A percentile compares a stretch with the other conserved stretches of the same genome.
These are phyloP conservation scores for Gonatopus flavifemur DNA, from an alignment of 1,140 invertebrate genomes.

Conservation along the genomic window DNA sequence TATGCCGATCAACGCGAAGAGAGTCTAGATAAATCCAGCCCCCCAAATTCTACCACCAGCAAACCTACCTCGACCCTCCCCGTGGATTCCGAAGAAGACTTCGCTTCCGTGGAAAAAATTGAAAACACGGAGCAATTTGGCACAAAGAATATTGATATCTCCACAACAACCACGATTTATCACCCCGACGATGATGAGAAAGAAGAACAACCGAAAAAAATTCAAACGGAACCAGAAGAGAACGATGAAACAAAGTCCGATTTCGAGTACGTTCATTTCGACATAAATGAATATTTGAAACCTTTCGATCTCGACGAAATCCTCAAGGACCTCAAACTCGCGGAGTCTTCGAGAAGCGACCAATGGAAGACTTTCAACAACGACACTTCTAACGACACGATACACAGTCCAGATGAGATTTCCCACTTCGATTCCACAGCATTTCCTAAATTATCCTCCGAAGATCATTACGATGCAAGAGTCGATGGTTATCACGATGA, in stretches of 20 bases:
- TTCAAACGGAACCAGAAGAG: conserved; percentile 22
- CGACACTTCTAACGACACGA: too few species aligned
- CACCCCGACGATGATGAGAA: too few species aligned
- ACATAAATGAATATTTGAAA: conserved; percentile 34
- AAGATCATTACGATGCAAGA: neutral
- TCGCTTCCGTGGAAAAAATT: too few species aligned
- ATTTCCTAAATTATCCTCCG: neutral
- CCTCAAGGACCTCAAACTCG: conserved; percentile 27
- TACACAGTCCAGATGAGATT: neutral
- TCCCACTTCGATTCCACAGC: neutral
- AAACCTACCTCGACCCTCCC: too few species aligned
- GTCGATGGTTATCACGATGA: conserved; percentile 7
- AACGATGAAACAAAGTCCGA: conserved; percentile 25
- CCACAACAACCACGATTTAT: too few species aligned
- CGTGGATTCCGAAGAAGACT: too few species aligned
- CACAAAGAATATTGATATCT: too few species aligned
- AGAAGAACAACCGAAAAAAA: too few species aligned
- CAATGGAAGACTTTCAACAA: conserved; percentile 3
- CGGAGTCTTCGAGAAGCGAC: conserved; percentile 12
- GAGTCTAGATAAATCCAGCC: conserved; percentile 33
- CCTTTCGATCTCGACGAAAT: conserved; percentile 39
- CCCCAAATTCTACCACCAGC: neutral
- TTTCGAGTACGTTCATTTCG: conserved; percentile 25
- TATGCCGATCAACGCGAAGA: conserved; percentile 37
- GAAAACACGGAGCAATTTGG: too few species aligned